Percentiles rank a stretch among this genome's conserved stretches.
These are phyloP conservation scores for Dicrostonyx torquatus DNA, from an alignment of 2,797 vertebrate species.

Conservation along the genomic window DNA sequence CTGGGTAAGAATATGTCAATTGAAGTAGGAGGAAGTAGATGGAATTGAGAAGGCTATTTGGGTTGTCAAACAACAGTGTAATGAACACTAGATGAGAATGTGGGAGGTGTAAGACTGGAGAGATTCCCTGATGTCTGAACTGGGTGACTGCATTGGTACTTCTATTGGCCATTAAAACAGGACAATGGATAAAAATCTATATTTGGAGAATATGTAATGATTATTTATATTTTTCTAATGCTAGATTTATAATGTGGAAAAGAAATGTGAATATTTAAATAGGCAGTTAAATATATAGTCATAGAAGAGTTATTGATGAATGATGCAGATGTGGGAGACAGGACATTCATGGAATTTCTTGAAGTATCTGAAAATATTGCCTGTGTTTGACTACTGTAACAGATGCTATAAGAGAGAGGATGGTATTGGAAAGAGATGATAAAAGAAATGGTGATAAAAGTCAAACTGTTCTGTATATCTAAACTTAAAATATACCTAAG, in stretches of 20 bases:
- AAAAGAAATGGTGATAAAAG: background rate
- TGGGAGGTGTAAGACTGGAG: background rate
- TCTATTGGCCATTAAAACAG: background rate
- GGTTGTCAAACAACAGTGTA: background rate
- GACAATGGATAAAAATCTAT: background rate
- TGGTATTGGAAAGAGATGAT: background rate
- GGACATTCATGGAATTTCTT: background rate
- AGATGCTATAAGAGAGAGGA: background rate
- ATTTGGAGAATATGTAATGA: background rate
- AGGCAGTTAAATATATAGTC: background rate
- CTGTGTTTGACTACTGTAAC: background rate
- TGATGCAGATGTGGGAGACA: background rate
- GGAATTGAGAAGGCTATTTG: background rate
- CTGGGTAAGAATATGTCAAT: background rate
- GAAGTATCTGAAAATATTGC: background rate
- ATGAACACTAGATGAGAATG: background rate
- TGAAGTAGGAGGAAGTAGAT: background rate
- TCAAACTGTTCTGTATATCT: background rate
- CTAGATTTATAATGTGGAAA: background rate
- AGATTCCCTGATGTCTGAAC: background rate
- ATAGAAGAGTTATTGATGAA: background rate
- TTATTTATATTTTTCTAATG: background rate
- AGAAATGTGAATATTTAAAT: background rate
- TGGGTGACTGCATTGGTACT: background rate
- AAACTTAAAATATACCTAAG: background rate